phyloP scores from a whole-genome alignment of 2,113 vertebrate genomes.

The Tetraodon nigroviridis region DNA sequence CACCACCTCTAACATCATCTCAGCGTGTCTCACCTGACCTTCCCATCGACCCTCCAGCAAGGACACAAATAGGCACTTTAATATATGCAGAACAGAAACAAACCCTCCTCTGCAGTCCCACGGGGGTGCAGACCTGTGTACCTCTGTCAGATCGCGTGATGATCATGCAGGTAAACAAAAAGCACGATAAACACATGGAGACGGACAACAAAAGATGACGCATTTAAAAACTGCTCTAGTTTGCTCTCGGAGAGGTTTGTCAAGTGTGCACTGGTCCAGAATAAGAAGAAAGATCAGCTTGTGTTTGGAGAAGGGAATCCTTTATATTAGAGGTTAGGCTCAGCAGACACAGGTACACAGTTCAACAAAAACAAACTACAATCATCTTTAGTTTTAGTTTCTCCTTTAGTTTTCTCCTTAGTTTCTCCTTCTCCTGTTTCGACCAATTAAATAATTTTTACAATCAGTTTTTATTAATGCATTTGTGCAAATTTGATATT shows the following conservation, averaged over 20 bases:
- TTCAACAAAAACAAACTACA: background rate
- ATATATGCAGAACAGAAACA: slow-evolving; percentile 52
- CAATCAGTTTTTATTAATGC: background rate
- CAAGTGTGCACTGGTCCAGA: background rate
- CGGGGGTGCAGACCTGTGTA: slow-evolving; percentile 46
- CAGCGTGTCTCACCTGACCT: slow-evolving; percentile 17
- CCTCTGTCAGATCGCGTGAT: slow-evolving; percentile 50
- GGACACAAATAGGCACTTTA: slow-evolving; percentile 50
- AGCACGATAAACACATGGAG: slow-evolving; percentile 11
- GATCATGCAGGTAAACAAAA: slow-evolving; percentile 41
- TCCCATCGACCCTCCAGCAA: slow-evolving; percentile 39
- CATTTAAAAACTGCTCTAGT: slow-evolving; percentile 30
- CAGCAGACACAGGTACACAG: slow-evolving; percentile 9
- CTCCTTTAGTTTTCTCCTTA: background rate
- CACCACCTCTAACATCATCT: slow-evolving; percentile 2
- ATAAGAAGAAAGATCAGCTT: slow-evolving; percentile 19
- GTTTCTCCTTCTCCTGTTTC: too few species aligned
- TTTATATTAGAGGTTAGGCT: slow-evolving; percentile 23
- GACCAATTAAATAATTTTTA: too few species aligned
- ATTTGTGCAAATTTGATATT: background rate
- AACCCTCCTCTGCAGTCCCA: slow-evolving; percentile 42
- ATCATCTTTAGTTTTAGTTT: too few species aligned
- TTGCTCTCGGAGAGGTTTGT: slow-evolving; percentile 9
- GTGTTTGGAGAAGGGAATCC: slow-evolving; percentile 8
- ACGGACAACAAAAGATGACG: slow-evolving; percentile 21